phyloP scores from a whole-genome alignment of 2,797 vertebrate genomes.

The Pygocentrus nattereri region DNA sequence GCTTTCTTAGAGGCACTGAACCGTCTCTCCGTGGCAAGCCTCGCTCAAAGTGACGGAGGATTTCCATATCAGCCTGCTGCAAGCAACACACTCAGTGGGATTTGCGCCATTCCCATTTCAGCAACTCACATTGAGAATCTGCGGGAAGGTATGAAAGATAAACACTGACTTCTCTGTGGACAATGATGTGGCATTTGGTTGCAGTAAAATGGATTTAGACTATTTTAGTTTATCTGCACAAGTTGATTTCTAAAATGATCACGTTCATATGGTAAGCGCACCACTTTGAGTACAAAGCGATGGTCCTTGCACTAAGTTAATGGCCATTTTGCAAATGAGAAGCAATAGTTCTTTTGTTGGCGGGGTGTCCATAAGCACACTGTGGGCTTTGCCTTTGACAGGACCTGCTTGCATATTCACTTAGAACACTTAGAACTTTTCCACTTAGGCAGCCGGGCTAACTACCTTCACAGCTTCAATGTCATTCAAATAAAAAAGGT shows the following conservation, averaged over 20 bases:
- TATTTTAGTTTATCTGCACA: neutral
- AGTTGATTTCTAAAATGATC: no score
- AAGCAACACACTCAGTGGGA: slow-evolving; percentile 23
- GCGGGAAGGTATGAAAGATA: neutral
- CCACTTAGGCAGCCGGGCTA: slow-evolving; percentile 64
- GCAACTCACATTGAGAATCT: neutral
- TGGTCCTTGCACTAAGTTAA: neutral
- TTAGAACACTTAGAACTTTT: neutral
- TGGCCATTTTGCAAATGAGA: neutral
- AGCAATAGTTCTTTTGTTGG: neutral
- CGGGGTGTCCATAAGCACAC: neutral
- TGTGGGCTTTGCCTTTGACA: slow-evolving; percentile 3
- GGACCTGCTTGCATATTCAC: neutral
- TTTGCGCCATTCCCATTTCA: neutral
- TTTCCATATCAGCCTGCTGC: slow-evolving; percentile 22
- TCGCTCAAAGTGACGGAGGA: slow-evolving; percentile 20
- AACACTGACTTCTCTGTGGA: neutral
- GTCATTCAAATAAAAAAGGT: slow-evolving; percentile 33
- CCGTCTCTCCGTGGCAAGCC: neutral
- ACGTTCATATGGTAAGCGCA: no score
- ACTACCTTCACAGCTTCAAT: slow-evolving; percentile 32
- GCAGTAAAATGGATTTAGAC: neutral
- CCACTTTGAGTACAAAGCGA: no score
- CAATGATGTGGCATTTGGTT: neutral
- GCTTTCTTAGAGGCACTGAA: neutral